Evolutionary conservation across 2,888 invertebrate genomes (phyloP), one percentile per base, ranked within the genome.

Genomic region (Timema podura): DNA sequence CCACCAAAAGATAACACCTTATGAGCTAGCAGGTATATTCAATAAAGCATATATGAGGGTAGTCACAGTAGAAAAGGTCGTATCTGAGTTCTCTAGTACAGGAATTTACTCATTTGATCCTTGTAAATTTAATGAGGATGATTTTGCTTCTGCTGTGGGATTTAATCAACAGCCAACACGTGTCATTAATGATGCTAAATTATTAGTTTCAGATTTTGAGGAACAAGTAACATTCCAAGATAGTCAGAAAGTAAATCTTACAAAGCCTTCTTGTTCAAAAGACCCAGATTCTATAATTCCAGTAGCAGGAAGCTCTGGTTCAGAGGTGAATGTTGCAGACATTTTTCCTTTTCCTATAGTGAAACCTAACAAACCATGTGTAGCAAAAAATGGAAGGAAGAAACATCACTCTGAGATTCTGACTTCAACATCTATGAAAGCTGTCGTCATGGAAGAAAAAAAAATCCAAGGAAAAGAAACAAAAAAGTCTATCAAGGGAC

Each of bases 11-110:
- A 71, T 65, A 54, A 46, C 16, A 54, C 54, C 57, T 44, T 57
- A 69, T 45, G 69, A 54, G 44, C 15, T 67, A 16, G 45, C 67
- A 45, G 6, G 51, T 46, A 45, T 59, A 9, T 68, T 66, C 59
- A 61, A 61, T 11, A 66, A 68, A 16, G 71, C 69, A 16, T 71
- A 69, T 45, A 46, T 30, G 10, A 68, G 61, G 45, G 61, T 65
- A 13, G 65, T 66, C n/a, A 57, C 54, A 65, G 47, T 66, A 44
- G 66, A 68, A 30, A 71, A 65, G 49, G 69, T 57, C 48, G 61
- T 61, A 30, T 30, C 44, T 30, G 16, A 1, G 10, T 61, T 61
- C 44, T 30, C 61, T 44, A 44, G 61, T 13, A 61, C 44, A 11
- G 61, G 30, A 61, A 61, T 61, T 44, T 61, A 61, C 45, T 30